Conservation (phyloP, 2,113 vertebrate species). For the Megaceryle maxima region DNA sequence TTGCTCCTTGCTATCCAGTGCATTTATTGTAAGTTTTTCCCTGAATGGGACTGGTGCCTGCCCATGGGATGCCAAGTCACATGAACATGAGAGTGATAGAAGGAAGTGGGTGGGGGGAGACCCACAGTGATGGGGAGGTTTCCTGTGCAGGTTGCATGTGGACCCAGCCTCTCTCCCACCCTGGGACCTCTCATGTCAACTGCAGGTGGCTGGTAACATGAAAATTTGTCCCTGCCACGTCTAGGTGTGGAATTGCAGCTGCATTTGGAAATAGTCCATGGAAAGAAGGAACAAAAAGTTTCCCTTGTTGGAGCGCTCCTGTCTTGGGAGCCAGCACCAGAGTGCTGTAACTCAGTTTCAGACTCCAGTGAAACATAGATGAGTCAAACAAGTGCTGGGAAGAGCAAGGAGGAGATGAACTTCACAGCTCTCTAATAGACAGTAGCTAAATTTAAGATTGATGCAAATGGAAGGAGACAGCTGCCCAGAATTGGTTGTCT, state of each 20-base stretch:
- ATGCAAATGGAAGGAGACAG: neutral
- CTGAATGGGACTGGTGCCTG: neutral
- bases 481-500: neutral
- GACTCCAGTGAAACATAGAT: neutral
- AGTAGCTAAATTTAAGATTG: neutral
- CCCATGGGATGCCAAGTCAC: neutral
- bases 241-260: neutral
- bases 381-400: neutral
- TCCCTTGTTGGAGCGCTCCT: neutral
- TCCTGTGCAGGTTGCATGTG: neutral
- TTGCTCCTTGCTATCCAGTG: neutral
- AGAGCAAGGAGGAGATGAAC: neutral
- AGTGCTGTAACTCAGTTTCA: neutral
- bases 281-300: neutral
- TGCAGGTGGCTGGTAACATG: neutral
- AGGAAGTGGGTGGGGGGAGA: neutral
- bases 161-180: neutral
- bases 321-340: neutral
- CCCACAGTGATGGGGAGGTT: rapidly evolving
- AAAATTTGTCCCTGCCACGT: neutral
- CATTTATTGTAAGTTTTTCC: neutral
- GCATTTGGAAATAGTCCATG: neutral
- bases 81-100: neutral
- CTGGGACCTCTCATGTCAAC: neutral
- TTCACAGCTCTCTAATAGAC: neutral